A percentile compares a stretch with the other conserved stretches of the same genome.
Evolutionary conservation across 2,797 vertebrate genomes (phyloP).

Genomic region (Pipistrellus nathusii): DNA sequence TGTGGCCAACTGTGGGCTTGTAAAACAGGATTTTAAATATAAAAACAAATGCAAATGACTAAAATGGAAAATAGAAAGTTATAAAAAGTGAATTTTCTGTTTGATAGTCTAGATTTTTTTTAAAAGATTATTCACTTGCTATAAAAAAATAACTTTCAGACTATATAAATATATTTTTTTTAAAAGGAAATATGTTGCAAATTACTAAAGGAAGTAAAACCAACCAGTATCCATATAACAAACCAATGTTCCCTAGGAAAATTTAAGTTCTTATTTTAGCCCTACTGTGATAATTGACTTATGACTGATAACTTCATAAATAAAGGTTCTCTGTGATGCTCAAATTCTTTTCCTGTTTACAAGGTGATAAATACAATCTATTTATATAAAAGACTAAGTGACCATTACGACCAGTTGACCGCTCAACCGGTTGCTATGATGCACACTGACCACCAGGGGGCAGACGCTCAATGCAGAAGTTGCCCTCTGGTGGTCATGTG

Average conservation of each 20-base stretch:
- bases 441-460: too few species aligned
- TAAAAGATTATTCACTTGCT: background rate
- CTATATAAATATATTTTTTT: background rate
- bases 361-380: background rate
- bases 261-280: slow-evolving; percentile 38
- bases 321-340: slow-evolving; percentile 59
- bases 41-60: slow-evolving; percentile 1
- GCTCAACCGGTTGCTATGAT: too few species aligned
- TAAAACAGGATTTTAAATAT: slow-evolving; percentile 50
- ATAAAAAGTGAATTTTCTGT: slow-evolving; percentile 15
- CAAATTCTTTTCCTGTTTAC: slow-evolving; percentile 44
- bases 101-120: background rate
- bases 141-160: background rate
- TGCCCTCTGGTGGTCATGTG: too few species aligned
- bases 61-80: slow-evolving; percentile 20
- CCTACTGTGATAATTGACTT: slow-evolving; percentile 34
- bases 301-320: slow-evolving; percentile 38
- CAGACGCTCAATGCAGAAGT: too few species aligned
- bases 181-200: background rate
- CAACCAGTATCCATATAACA: background rate
- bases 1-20: background rate
- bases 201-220: slow-evolving; percentile 64
- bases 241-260: background rate
- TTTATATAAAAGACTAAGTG: too few species aligned
- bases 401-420: too few species aligned